Base-by-base conservation (phyloP, 2,113 vertebrate species). In the Ardeotis arabs region DNA sequence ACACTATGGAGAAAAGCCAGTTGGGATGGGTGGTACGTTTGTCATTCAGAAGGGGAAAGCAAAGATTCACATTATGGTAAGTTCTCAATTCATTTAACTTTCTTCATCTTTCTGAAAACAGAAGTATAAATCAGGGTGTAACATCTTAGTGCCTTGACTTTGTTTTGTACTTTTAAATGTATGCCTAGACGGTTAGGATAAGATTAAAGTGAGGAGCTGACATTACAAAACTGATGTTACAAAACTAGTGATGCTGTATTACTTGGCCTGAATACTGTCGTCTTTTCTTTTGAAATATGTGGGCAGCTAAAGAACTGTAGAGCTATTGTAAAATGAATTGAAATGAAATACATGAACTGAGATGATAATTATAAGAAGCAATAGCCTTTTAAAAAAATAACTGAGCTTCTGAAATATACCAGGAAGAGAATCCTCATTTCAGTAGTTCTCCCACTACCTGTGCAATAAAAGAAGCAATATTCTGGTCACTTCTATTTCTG, bases 21-120 rank as follows among this genome's bases (percentile, higher is more conserved):
- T 99, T 83, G 99, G 99, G 25, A 98, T 99, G 94, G 99, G 99
- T 45, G 99, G 99, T 33, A 99, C 99, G 1, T 99, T 99, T 89
- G 15, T 99, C 84, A 98, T 99, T 95, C 98, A 99, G 96, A 99
- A 99, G 79, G 99, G 99, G 73, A 99, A 99, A 97, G 99, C 98
- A 67, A 99, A 99, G 98, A 98, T 99, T 96, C 99, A 99, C 68
- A 94, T 99, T 67, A 99, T 99, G 99, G 99, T 99, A 98, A 35
- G 97, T 82, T 81, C 41, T 77, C 66, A 22, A 14, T 39, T 58
- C 27, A 2, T 27, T 4, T 10, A 35, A 39, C 25, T 79, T 84
- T 33, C 45, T 70, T 62, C 22, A 37, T 70, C 41, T 44, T 84
- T 31, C 35, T 91, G 77, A 76, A 94, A 94, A 59, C 31, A 67